These are phyloP conservation scores for Cataglyphis livida DNA, from an alignment of 2,888 invertebrate species.

Conservation along the genomic window DNA sequence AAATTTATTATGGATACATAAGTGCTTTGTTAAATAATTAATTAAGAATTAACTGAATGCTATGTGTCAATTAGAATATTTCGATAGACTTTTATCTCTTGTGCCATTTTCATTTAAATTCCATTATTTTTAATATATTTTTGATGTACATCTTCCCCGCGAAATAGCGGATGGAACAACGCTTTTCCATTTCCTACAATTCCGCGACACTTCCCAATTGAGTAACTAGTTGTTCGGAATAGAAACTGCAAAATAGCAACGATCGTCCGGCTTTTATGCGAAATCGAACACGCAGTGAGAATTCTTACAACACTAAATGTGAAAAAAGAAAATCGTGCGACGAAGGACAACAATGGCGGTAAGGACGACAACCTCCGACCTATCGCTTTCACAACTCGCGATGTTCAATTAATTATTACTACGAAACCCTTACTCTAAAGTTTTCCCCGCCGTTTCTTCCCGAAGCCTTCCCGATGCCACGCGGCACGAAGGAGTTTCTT, in stretches of 20 bases:
- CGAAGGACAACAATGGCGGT: slow-evolving; percentile 13
- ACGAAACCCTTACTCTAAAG: slow-evolving; percentile 34
- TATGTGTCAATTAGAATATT: not conserved
- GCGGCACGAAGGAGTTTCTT: slow-evolving; percentile 15
- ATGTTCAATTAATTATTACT: slow-evolving; percentile 50
- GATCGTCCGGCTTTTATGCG: slow-evolving; percentile 16
- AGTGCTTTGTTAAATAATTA: not conserved
- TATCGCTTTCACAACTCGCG: slow-evolving; percentile 44
- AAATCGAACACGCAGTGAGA: slow-evolving; percentile 27
- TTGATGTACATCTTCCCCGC: not conserved
- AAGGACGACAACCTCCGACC: slow-evolving; percentile 30
- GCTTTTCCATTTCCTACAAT: slow-evolving; percentile 40
- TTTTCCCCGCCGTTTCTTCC: slow-evolving; percentile 40
- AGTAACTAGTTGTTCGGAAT: slow-evolving; percentile 34
- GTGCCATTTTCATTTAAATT: slow-evolving; percentile 14
- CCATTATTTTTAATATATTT: not conserved
- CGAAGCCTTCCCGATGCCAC: slow-evolving; percentile 4
- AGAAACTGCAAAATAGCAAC: slow-evolving; percentile 42
- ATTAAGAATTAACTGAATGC: not conserved
- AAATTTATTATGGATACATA: not conserved
- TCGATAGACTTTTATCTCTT: not conserved
- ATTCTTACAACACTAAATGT: not conserved
- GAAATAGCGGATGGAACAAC: not conserved
- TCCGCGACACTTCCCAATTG: not conserved
- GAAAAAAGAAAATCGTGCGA: slow-evolving; percentile 8